Base-by-base conservation (phyloP, 2,797 vertebrate genomes). In the Dendrocincla tyrannina region DNA sequence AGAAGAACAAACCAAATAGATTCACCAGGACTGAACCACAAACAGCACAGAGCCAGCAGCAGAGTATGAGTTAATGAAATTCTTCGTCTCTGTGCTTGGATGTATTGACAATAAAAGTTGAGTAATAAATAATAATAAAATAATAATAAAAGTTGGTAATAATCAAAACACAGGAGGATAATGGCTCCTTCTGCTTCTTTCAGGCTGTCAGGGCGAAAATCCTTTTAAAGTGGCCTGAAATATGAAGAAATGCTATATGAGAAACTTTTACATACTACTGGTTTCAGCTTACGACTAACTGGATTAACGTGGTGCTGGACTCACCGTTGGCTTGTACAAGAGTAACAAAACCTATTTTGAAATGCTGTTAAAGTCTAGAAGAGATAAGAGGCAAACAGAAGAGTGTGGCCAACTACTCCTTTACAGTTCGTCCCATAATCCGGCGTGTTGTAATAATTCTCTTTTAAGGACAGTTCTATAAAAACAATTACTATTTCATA, bases 21-120 rank as follows among this genome's bases (percentile, higher is more conserved):
- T 10, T 25, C 42, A 35, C 13, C 37, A 28, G 32, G 9, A 55
- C 0, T 13, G 55, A 80, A 46, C 14, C 41, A 50, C 13, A 59
- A 52, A 17, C 10, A 41, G 30, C 0, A 0, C 10, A 18, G n/a
- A n/a, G 30, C 22, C 37, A 72, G 53, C 11, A 67, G 11, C 1
- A 22, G 49, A 49, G 32, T 33, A 2, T 2, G 41, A 49, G 12
- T 46, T 56, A 33, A 24, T 24, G 9, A 56, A 55, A 35, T 58
- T 66, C 42, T 70, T 33, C 2, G 2, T 24, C 19, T 39, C 24
- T 50, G 9, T 58, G 28, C 17, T 64, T 68, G 35, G 53, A 14
- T 28, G 14, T 25, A 47, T 22, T 22, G 25, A n/a, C 20, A 33
- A 28, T 28, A 35, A 44, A 46, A 73, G 53, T 13, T 73, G 25